Conservation (phyloP, 2,113 vertebrate species). For the Xenopus borealis region DNA sequence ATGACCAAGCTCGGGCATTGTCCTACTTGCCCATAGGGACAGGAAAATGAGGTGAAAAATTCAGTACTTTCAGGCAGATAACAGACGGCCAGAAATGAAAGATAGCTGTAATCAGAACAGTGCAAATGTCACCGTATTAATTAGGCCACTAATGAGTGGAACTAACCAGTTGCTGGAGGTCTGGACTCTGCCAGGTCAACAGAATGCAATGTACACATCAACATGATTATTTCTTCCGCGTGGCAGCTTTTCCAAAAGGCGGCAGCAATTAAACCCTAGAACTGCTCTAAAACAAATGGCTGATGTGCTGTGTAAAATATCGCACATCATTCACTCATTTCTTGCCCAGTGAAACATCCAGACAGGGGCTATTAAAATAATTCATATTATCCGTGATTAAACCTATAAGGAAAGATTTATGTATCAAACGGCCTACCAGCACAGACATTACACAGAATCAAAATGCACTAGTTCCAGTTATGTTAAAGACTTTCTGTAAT, state of each 20-base stretch:
- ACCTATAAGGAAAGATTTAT: constrained; percentile 2
- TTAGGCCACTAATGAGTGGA: not conserved
- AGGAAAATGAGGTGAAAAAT: no score
- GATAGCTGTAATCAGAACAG: no score
- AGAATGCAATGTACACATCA: not conserved
- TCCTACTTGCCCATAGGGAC: no score
- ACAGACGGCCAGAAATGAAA: no score
- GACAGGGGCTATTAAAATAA: not conserved
- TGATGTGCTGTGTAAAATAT: not conserved
- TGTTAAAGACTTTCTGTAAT: not conserved
- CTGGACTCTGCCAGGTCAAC: not conserved
- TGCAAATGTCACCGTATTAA: not conserved
- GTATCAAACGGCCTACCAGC: not conserved
- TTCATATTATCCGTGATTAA: not conserved
- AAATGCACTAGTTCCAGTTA: not conserved
- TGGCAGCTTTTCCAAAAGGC: not conserved
- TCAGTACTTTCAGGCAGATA: no score
- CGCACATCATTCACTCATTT: not conserved
- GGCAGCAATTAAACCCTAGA: not conserved
- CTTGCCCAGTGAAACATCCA: not conserved
- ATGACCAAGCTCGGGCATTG: no score
- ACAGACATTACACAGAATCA: not conserved
- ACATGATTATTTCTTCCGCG: not conserved
- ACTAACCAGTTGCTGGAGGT: not conserved
- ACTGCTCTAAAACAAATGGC: no score